A percentile compares a stretch with the other conserved stretches of the same genome.
These are phyloP conservation scores for Trichacis sp. DNA, from an alignment of 2,888 invertebrate species.

Conservation along the genomic window DNA sequence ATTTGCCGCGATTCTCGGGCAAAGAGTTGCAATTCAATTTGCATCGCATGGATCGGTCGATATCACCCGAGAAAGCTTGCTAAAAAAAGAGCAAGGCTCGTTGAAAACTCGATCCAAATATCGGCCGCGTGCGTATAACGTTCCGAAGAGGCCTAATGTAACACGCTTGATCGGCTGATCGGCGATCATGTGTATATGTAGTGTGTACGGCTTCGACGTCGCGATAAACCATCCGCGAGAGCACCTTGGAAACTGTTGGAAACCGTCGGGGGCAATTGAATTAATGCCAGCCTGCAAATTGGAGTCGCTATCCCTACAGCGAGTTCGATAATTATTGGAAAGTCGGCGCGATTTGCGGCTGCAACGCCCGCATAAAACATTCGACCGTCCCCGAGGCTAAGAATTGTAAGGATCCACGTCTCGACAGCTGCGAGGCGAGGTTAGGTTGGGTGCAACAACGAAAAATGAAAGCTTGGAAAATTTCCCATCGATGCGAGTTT, in stretches of 20 bases:
- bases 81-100: too few species aligned
- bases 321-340: slow-evolving; percentile 60
- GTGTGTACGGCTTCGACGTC: slow-evolving; percentile 42
- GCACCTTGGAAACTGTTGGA: slow-evolving; percentile 52
- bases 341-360: slow-evolving; percentile 34
- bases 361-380: slow-evolving; percentile 39
- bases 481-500: neutral
- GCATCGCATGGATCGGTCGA: neutral
- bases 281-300: slow-evolving; percentile 65
- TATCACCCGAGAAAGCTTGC: neutral
- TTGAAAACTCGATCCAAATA: neutral
- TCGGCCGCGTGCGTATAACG: neutral
- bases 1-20: too few species aligned
- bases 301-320: slow-evolving; percentile 55
- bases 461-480: neutral
- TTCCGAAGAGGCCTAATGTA: slow-evolving; percentile 4
- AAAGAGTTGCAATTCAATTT: too few species aligned
- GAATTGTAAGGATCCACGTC: neutral
- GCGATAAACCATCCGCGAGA: slow-evolving; percentile 59
- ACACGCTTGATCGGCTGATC: slow-evolving; percentile 37
- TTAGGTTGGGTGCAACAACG: too few species aligned
- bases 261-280: slow-evolving; percentile 62
- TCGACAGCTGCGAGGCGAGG: neutral
- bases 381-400: slow-evolving; percentile 37
- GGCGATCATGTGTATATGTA: too few species aligned